A percentile compares a stretch with the other conserved stretches of the same genome.
phyloP scores from a whole-genome alignment of 1,140 invertebrate species.

The Trichoplusia ni region DNA sequence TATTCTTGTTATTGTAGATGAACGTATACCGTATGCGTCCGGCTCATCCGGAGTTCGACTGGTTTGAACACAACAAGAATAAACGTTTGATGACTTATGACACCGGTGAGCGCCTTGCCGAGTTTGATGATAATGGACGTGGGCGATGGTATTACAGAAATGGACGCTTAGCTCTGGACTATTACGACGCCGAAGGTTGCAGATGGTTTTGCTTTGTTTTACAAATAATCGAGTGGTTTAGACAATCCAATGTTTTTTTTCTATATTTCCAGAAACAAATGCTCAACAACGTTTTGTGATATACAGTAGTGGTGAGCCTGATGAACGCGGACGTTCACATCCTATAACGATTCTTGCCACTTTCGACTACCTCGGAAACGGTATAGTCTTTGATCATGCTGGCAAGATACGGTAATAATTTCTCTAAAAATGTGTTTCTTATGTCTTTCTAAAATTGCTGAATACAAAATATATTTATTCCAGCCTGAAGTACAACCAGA shows the following conservation, averaged over 20 bases:
- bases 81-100: slow-evolving; percentile 63
- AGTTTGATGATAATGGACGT: slow-evolving; percentile 66
- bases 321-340: slow-evolving; percentile 57
- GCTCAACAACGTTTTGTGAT: slow-evolving; percentile 68
- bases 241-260: neutral
- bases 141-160: slow-evolving; percentile 67
- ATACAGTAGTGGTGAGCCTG: slow-evolving; percentile 64
- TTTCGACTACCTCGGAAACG: slow-evolving; percentile 73
- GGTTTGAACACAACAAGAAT: slow-evolving; percentile 70
- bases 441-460: neutral
- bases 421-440: neutral
- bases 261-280: slow-evolving; percentile 54
- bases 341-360: slow-evolving; percentile 64
- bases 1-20: slow-evolving; percentile 59
- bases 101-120: slow-evolving; percentile 66
- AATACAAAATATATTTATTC: slow-evolving; percentile 1
- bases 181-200: slow-evolving; percentile 70
- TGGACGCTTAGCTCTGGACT: slow-evolving; percentile 64
- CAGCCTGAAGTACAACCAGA: slow-evolving; percentile 69
- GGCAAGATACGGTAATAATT: slow-evolving; percentile 67
- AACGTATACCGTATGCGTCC: slow-evolving; percentile 73
- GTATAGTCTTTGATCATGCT: slow-evolving; percentile 69
- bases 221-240: neutral
- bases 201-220: neutral
- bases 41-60: slow-evolving; percentile 72